Conservation (phyloP, 2,888 invertebrate genomes). For the Coleophora deauratella region DNA sequence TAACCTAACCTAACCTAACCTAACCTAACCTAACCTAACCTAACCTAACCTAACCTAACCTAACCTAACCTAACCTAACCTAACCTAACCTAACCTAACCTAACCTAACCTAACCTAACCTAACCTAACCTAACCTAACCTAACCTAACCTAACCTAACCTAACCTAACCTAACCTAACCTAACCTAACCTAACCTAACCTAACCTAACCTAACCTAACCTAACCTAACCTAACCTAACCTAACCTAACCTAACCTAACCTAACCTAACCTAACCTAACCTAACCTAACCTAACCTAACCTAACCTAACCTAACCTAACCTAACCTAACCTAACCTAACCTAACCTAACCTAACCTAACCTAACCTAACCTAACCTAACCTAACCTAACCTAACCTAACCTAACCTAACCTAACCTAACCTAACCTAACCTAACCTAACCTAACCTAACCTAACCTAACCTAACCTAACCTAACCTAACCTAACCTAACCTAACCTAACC, state of each 20-base stretch:
- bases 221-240: constrained; percentile 15
- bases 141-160: constrained; percentile 12
- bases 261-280: too few relatives aligned
- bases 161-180: constrained; percentile 13
- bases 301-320: constrained; percentile 10
- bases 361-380: constrained; percentile 12
- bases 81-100: constrained; percentile 9
- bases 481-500: constrained; percentile 10
- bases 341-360: constrained; percentile 10
- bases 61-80: constrained; percentile 12
- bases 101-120: constrained; percentile 12
- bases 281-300: constrained; percentile 11
- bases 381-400: too few relatives aligned
- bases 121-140: constrained; percentile 9
- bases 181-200: constrained; percentile 14
- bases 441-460: constrained; percentile 12
- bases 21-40: constrained; percentile 13
- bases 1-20: constrained; percentile 13
- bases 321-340: constrained; percentile 9
- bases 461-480: constrained; percentile 12
- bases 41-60: constrained; percentile 10
- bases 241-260: constrained; percentile 14
- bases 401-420: too few relatives aligned
- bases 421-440: constrained; percentile 12
- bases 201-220: constrained; percentile 10